These are phyloP conservation scores for Pan paniscus DNA, from an alignment of 2,113 vertebrate species.

Conservation along the genomic window DNA sequence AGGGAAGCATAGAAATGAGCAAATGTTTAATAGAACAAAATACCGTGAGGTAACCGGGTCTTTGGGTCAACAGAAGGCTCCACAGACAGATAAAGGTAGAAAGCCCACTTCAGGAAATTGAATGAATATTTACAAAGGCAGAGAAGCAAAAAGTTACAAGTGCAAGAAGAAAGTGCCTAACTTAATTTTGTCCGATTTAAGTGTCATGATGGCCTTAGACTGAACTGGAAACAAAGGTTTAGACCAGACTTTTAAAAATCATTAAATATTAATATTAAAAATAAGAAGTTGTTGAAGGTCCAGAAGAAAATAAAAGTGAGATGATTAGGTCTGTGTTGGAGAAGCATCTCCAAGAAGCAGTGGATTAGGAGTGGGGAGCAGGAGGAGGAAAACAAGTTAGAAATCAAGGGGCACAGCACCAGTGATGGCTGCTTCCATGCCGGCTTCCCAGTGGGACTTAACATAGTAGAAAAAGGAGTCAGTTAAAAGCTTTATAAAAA, in stretches of 20 bases:
- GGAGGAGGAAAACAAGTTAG: not conserved
- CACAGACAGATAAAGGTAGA: not conserved
- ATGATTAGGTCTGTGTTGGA: not conserved
- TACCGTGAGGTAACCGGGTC: too few species aligned
- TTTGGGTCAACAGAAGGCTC: not conserved
- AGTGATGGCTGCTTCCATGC: fast-evolving
- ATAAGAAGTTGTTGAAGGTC: not conserved
- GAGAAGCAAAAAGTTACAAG: not conserved
- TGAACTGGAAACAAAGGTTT: not conserved
- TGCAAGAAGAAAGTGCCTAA: too few species aligned
- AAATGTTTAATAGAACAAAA: not conserved
- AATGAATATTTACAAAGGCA: not conserved
- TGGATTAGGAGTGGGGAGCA: too few species aligned
- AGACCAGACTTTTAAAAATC: not conserved
- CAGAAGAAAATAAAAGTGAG: too few species aligned
- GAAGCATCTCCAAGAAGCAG: not conserved
- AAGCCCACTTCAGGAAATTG: not conserved
- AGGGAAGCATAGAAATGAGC: not conserved
- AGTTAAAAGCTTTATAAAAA: not conserved
- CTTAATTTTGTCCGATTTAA: not conserved
- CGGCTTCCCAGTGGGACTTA: too few species aligned
- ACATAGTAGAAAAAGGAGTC: fast-evolving
- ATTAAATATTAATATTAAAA: not conserved
- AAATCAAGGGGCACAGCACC: fast-evolving
- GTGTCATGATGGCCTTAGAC: too few species aligned